Evolutionary conservation across 1,140 invertebrate genomes (phyloP).

Genomic region (Andricus grossulariae): DNA sequence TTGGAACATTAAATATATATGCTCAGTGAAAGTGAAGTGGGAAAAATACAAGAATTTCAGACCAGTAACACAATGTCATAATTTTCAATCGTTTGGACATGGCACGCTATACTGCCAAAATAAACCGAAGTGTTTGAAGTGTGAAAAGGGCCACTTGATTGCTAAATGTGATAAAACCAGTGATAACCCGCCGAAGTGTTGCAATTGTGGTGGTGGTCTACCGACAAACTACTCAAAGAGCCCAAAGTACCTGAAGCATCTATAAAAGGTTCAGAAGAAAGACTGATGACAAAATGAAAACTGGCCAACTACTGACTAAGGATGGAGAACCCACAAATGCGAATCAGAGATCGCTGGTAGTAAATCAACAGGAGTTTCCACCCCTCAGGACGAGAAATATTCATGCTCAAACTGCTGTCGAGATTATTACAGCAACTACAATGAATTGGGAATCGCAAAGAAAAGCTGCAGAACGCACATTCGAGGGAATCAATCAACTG

Average conservation of each 20-base stretch:
- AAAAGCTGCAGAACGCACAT: neutral
- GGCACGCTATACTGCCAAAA: no score
- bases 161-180: constrained; percentile 32
- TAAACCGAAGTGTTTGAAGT: constrained; percentile 56
- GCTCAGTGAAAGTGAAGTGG: no score
- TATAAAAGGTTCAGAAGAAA: neutral
- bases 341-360: neutral
- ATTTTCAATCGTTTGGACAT: constrained; percentile 42
- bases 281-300: neutral
- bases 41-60: constrained; percentile 44
- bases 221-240: constrained; percentile 43
- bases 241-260: neutral
- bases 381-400: neutral
- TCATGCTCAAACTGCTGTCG: neutral
- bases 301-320: neutral
- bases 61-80: constrained; percentile 41
- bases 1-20: neutral
- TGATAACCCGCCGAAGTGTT: constrained; percentile 36
- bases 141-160: constrained; percentile 37
- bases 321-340: neutral
- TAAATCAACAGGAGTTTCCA: neutral
- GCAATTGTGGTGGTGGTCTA: constrained; percentile 44
- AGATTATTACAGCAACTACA: neutral
- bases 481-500: neutral
- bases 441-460: neutral